Conservation (phyloP, 2,113 vertebrate genomes). For the Equus przewalskii region DNA sequence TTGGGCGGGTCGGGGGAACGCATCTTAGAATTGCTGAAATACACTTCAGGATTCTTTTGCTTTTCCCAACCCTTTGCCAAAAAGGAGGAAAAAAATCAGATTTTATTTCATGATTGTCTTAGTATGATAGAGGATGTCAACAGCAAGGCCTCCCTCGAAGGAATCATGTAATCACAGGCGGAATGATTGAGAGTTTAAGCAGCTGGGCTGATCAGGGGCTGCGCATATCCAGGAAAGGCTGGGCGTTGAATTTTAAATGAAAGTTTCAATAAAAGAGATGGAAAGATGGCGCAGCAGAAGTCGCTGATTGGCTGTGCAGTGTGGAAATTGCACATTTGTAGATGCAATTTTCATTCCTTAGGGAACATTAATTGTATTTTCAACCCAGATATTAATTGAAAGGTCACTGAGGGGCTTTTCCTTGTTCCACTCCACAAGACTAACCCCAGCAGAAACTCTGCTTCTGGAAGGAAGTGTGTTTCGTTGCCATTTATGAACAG, state of each 20-base stretch:
- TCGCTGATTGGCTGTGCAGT: neutral
- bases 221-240: neutral
- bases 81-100: neutral
- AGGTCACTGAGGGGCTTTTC: neutral
- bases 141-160: neutral
- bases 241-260: neutral
- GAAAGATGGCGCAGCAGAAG: neutral
- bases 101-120: neutral
- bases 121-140: neutral
- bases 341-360: neutral
- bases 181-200: neutral
- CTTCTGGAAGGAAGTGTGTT: neutral
- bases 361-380: neutral
- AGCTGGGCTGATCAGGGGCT: neutral
- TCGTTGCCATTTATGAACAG: neutral
- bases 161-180: neutral
- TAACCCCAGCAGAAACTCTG: neutral
- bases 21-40: conserved; percentile 41
- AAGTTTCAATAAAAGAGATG: neutral
- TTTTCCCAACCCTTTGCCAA: conserved; percentile 21
- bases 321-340: neutral
- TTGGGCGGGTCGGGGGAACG: neutral
- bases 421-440: neutral
- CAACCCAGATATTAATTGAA: neutral
- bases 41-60: neutral